A percentile compares a stretch with the other conserved stretches of the same genome.
Conservation (phyloP, 2,113 vertebrate genomes). For the Sylvilagus bachmani region DNA sequence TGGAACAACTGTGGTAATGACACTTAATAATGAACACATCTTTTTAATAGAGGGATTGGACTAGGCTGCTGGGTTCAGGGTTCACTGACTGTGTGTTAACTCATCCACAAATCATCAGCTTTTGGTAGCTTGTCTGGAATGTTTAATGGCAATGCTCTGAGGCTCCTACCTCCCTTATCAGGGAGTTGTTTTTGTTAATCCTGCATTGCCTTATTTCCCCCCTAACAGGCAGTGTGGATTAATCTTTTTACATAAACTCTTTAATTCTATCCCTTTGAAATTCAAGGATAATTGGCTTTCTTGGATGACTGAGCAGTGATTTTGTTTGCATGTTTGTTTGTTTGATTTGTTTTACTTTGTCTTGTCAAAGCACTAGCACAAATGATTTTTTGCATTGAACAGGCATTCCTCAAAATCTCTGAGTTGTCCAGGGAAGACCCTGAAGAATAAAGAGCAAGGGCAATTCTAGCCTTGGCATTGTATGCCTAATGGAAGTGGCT, state of each 20-base stretch:
- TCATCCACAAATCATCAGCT: background rate
- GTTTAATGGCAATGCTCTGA: background rate
- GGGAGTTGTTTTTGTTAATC: background rate
- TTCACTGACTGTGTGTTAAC: background rate
- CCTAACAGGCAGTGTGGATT: background rate
- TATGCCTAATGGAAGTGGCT: no score
- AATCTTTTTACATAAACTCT: background rate
- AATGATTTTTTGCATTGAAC: background rate
- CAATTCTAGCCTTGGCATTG: background rate
- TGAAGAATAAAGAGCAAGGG: background rate
- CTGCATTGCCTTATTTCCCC: background rate
- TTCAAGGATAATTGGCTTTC: conserved; percentile 8
- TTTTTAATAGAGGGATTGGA: background rate
- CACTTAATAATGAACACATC: background rate
- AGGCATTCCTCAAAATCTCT: background rate
- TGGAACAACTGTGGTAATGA: background rate
- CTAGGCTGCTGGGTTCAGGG: background rate
- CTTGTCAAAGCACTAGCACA: background rate
- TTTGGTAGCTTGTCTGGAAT: background rate
- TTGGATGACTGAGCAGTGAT: background rate
- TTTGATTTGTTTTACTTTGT: background rate
- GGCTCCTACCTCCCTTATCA: background rate
- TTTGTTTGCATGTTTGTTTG: background rate
- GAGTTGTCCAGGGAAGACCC: background rate
- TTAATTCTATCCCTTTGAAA: conserved; percentile 42